These are phyloP conservation scores for Buphagus erythrorhynchus DNA, from an alignment of 2,797 vertebrate species.

Conservation along the genomic window DNA sequence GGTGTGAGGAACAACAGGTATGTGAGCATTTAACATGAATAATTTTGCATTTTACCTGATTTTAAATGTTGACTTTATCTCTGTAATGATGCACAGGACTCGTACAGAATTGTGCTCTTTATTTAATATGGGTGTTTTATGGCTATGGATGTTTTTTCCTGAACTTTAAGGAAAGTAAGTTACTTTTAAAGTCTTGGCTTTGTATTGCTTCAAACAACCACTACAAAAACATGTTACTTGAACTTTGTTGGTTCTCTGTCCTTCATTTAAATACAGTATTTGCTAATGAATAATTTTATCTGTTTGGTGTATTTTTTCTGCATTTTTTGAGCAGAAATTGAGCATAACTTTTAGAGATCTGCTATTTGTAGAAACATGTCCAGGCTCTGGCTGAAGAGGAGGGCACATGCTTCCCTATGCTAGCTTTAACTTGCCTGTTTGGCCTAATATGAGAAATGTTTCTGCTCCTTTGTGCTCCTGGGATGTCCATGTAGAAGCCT, in stretches of 20 bases:
- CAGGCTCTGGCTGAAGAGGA: neutral
- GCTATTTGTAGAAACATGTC: neutral
- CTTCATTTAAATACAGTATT: neutral
- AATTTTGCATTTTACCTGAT: neutral
- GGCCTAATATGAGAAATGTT: fast-evolving
- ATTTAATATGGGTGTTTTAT: neutral
- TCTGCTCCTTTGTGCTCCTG: neutral
- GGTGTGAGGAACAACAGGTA: neutral
- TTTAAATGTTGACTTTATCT: neutral
- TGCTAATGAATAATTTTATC: neutral
- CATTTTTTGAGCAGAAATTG: neutral
- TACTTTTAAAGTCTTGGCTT: neutral
- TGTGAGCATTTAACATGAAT: neutral
- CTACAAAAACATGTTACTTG: neutral
- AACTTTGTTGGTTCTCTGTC: neutral
- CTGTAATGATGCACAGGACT: neutral
- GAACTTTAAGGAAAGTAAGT: neutral
- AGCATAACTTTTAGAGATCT: neutral
- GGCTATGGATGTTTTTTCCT: fast-evolving
- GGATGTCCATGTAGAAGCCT: neutral
- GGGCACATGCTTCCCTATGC: neutral
- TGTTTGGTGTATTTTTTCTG: neutral
- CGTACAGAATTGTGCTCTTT: neutral
- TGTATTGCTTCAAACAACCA: neutral
- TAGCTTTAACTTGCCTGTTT: neutral